Percentiles rank a stretch among this genome's conserved stretches.
phyloP scores from a whole-genome alignment of 1,140 invertebrate species.

The Ceratoteleas bidentatus region DNA sequence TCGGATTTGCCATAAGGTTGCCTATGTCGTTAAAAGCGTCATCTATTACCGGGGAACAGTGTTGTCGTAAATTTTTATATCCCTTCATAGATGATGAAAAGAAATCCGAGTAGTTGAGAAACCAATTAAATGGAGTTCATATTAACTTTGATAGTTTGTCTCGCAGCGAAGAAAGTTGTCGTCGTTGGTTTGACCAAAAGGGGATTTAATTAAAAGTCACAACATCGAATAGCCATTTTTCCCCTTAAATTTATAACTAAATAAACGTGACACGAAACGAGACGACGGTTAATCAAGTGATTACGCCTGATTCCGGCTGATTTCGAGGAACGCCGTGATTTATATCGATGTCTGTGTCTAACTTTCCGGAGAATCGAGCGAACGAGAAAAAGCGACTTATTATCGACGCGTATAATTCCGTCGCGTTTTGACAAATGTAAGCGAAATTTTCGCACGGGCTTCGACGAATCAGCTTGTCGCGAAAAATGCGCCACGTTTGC shows the following conservation, averaged over 20 bases:
- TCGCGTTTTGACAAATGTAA: neutral
- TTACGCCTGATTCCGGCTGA: slow-evolving; percentile 3
- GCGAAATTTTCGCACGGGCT: neutral
- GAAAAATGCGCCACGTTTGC: slow-evolving; percentile 25
- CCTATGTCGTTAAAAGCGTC: too few relatives aligned
- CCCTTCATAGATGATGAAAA: slow-evolving; percentile 13
- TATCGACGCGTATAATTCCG: neutral
- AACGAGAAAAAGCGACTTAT: too few relatives aligned
- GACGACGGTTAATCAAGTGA: neutral
- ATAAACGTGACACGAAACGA: neutral
- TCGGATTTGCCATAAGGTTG: too few relatives aligned
- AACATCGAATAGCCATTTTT: slow-evolving; percentile 12
- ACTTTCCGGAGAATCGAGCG: too few relatives aligned
- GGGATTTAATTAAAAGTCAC: slow-evolving; percentile 31
- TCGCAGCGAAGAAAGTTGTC: slow-evolving; percentile 16
- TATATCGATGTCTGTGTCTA: too few relatives aligned
- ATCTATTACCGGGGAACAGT: too few relatives aligned
- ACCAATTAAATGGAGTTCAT: slow-evolving; percentile 36
- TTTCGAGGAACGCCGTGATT: neutral
- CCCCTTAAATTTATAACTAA: slow-evolving; percentile 2
- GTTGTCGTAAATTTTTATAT: slow-evolving; percentile 1
- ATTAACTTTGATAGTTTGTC: slow-evolving; percentile 37
- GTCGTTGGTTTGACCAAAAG: slow-evolving; percentile 16
- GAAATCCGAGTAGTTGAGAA: slow-evolving; percentile 31
- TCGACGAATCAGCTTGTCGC: too few relatives aligned